Evolutionary conservation across 2,888 invertebrate genomes (phyloP).

Genomic region (Yponomeuta sedellus): DNA sequence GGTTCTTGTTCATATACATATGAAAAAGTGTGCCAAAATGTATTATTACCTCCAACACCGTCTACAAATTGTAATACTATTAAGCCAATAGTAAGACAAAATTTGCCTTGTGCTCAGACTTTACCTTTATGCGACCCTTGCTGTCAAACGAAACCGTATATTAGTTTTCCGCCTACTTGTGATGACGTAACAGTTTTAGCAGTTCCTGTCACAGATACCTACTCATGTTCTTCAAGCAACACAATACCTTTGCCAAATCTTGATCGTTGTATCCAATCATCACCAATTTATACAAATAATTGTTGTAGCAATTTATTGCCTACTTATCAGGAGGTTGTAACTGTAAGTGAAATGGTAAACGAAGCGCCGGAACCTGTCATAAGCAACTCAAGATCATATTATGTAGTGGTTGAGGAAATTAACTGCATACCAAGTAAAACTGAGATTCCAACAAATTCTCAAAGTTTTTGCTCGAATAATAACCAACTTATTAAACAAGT

Average conservation of each 20-base stretch:
- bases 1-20: neutral
- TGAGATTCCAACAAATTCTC: neutral
- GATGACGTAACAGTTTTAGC: neutral
- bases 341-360: neutral
- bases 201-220: neutral
- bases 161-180: neutral
- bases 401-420: neutral
- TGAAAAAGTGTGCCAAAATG: neutral
- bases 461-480: neutral
- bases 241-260: neutral
- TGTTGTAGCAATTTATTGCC: neutral
- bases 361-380: neutral
- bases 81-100: neutral
- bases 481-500: neutral
- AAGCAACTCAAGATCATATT: neutral
- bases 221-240: neutral
- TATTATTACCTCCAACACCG: neutral
- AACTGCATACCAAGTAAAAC: neutral
- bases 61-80: neutral
- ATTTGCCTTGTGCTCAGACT: neutral
- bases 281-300: too few relatives aligned
- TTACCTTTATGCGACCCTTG: neutral
- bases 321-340: neutral
- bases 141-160: neutral
- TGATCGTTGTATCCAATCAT: neutral